Percentiles rank a stretch among this genome's conserved stretches.
These are phyloP conservation scores for Mus spretus DNA, from an alignment of 2,797 vertebrate genomes.

Conservation along the genomic window DNA sequence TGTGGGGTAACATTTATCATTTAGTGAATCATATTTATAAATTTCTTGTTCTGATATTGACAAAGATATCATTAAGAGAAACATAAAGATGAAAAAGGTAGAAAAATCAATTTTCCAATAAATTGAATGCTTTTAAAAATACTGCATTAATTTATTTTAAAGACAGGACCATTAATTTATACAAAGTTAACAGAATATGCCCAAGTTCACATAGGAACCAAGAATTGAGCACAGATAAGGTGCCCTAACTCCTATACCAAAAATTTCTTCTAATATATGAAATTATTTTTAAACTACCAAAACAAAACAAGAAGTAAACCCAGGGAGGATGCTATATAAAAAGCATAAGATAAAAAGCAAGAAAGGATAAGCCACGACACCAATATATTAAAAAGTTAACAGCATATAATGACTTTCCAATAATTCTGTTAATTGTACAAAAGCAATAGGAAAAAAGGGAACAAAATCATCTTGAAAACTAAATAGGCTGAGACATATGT, in stretches of 20 bases:
- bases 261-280: conserved; percentile 27
- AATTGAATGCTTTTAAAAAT: conserved; percentile 59
- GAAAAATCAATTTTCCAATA: conserved; percentile 50
- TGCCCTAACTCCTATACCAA: conserved; percentile 2
- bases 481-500: background rate
- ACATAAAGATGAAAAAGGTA: conserved; percentile 48
- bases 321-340: background rate
- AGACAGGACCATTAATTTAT: background rate
- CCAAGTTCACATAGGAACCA: background rate
- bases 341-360: background rate
- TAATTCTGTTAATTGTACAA: background rate
- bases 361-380: background rate
- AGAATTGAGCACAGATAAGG: background rate
- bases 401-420: background rate
- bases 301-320: background rate
- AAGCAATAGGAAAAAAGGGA: conserved; percentile 11
- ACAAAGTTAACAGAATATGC: conserved; percentile 8
- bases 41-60: conserved; percentile 49
- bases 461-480: background rate
- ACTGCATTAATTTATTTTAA: conserved; percentile 20
- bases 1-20: conserved; percentile 26
- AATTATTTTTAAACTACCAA: background rate
- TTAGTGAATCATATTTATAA: background rate
- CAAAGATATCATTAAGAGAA: conserved; percentile 55
- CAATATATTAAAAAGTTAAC: background rate